phyloP scores from a whole-genome alignment of 2,113 vertebrate genomes.

The Campylorhamphus procurvoides region DNA sequence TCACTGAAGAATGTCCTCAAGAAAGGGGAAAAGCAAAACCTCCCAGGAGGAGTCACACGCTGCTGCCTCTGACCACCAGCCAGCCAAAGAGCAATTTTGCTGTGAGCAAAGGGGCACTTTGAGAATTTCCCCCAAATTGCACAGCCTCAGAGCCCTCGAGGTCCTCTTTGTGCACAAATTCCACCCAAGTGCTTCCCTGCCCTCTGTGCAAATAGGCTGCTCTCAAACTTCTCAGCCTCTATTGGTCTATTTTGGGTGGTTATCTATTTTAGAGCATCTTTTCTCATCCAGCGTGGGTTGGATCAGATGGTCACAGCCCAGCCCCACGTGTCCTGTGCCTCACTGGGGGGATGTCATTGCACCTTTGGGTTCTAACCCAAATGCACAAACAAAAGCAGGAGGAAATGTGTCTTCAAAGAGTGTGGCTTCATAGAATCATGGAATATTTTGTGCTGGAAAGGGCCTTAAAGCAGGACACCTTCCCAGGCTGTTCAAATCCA shows the following conservation, averaged over 20 bases:
- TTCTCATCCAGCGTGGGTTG: neutral
- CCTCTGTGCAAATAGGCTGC: rapidly evolving
- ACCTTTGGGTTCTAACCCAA: neutral
- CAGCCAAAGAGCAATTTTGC: neutral
- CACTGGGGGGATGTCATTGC: rapidly evolving
- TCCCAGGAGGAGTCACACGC: neutral
- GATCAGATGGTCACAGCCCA: rapidly evolving
- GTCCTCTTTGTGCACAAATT: rapidly evolving
- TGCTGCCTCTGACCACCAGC: neutral
- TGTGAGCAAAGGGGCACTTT: neutral
- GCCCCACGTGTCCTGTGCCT: neutral
- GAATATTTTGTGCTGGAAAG: neutral
- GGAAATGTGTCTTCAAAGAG: rapidly evolving
- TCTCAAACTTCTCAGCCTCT: neutral
- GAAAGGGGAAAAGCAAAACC: neutral
- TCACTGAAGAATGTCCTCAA: neutral
- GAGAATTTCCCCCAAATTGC: neutral
- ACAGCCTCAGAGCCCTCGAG: neutral
- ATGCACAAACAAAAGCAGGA: neutral
- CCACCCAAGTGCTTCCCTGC: rapidly evolving
- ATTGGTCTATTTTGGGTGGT: rapidly evolving
- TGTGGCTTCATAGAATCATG: neutral
- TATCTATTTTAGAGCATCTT: rapidly evolving
- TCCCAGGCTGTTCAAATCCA: neutral
- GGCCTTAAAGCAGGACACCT: neutral